Base-by-base conservation (phyloP, 2,113 vertebrate species). In the Phoxinus phoxinus region DNA sequence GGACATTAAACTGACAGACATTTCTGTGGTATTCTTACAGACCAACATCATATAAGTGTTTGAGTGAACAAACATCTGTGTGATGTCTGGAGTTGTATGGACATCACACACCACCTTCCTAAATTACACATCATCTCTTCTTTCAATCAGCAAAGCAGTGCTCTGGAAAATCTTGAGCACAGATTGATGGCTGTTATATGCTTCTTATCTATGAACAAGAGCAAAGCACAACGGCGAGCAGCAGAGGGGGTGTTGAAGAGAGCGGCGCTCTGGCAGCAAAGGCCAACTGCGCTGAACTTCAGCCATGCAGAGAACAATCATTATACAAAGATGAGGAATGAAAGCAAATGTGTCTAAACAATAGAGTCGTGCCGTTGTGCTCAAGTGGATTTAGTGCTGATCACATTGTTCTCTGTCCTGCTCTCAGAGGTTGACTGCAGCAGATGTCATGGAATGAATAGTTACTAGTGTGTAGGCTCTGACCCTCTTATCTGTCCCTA, bases 401-500 rank as follows among this genome's bases (percentile, higher is more conserved):
- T 91, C 88, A 89, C 91, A 93, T 91, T 93, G 92, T 92, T 89
- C 87, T 84, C 78, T 82, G 88, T 91, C 92, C 91, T 89, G 76
- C 86, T 85, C 89, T 84, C 73, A 41, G 75, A 81, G 90, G 89
- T 90, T 90, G 88, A 91, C 89, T 88, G 91, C 90, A 86, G 92
- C 91, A 94, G 93, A 94, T 94, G 93, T 93, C 90, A 92, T 13
- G 86, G 86, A 89, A 87, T 92, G 91, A 91, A 92, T 90, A 87
- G 90, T 90, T 92, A 91, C 91, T 92, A 89, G 61, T 88, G 84
- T 91, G 90, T 90, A 87, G 84, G 72, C 85, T 89, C 77, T 93
- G 93, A 94, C 93, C 92, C 93, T 91, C 90, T 91, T 91, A 92
- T 91, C 89, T 86, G 86, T 91, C 93, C 92, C 91, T 76, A 74